Evolutionary conservation across 2,113 vertebrate species (phyloP), one percentile per base, ranked within the genome.

Genomic region (Cricetomys ansorgei): DNA sequence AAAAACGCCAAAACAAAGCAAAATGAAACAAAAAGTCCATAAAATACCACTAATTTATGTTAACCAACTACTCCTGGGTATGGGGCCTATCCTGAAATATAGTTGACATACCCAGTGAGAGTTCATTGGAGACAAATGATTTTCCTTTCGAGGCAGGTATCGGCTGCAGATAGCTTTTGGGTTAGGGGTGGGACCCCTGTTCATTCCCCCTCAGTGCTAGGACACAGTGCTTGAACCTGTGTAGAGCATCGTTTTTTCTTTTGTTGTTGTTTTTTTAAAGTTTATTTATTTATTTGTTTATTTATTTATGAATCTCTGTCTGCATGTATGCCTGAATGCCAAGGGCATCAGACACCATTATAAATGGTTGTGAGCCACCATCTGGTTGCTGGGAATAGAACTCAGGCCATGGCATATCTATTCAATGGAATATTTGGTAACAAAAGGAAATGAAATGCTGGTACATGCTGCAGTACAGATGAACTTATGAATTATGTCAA

Each of bases 401-500:
- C n/a, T n/a, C n/a, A n/a, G n/a, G n/a, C n/a, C n/a, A n/a, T 73
- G 37, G 53, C 21, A n/a, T 84, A 83, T 43, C 23, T 45, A 89
- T 45, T 5, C 13, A 93, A 70, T 65, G 29, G 57, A 90, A 40
- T 84, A 93, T 50, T 79, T 88, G 48, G 27, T 6, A 62, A 55
- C 9, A 69, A 88, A 85, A 94, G 89, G 62, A 15, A 88, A 89
- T 64, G 55, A 95, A 90, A 57, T 79, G 23, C 21, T 86, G 16
- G 72, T 57, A 91, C 1, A 45, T 19, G 10, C 31, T 64, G 55
- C 10, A 94, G 80, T 17, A 80, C 31, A 50, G 27, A 92, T 50
- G 45, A 96, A 95, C 55, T 77, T 57, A n/a, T n/a, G n/a, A n/a
- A 92, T 57, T n/a, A 91, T 79, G 45, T 34, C 89, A 91, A 89